Conservation (phyloP, 2,113 vertebrate genomes). For the Trematocara marginatum region DNA sequence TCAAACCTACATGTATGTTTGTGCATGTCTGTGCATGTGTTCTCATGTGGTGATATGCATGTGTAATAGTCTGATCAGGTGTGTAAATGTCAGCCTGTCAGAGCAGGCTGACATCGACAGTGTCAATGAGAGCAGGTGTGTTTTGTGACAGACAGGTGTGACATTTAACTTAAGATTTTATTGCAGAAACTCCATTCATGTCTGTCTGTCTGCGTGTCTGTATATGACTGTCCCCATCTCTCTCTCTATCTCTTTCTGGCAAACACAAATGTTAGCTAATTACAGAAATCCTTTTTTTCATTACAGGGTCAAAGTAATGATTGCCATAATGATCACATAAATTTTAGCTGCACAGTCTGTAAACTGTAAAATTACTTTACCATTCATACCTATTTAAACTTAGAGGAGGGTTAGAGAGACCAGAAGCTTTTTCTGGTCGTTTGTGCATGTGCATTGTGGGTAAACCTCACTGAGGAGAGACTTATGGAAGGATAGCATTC, state of each 20-base stretch:
- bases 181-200: slow-evolving; percentile 61
- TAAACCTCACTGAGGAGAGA: background rate
- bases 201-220: slow-evolving; percentile 28
- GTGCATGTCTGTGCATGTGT: background rate
- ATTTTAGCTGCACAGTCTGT: background rate
- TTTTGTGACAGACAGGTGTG: slow-evolving; percentile 70
- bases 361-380: background rate
- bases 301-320: background rate
- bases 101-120: slow-evolving; percentile 21
- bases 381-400: background rate
- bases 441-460: background rate
- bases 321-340: background rate
- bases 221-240: background rate
- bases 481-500: background rate
- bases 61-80: slow-evolving; percentile 34
- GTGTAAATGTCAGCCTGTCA: slow-evolving; percentile 72
- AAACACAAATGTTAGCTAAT: background rate
- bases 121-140: slow-evolving; percentile 51
- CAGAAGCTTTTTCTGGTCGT: background rate
- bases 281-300: no score
- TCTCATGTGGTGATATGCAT: background rate
- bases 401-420: background rate
- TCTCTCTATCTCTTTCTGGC: background rate
- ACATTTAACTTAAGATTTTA: slow-evolving; percentile 74
- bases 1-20: background rate